Evolutionary conservation across 2,797 vertebrate genomes (phyloP).

Genomic region (Amphiprion clarkii): DNA sequence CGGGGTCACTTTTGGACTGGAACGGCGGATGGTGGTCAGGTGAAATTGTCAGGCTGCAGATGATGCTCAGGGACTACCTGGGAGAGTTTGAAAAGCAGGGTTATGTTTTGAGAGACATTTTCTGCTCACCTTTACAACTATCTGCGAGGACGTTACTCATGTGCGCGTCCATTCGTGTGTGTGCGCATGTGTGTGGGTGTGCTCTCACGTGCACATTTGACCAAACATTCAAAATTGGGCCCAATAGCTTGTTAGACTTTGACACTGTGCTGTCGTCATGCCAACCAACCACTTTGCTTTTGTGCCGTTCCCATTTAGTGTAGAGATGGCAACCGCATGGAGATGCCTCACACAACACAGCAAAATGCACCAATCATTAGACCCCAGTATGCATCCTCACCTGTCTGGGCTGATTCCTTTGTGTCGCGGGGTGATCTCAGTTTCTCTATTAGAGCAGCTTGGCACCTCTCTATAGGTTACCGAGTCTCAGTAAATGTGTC

Average conservation of each 20-base stretch:
- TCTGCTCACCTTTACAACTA: constrained; percentile 64
- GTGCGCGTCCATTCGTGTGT: constrained; percentile 24
- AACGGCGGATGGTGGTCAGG: constrained; percentile 61
- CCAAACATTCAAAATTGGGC: constrained; percentile 78
- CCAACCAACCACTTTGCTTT: constrained; percentile 75
- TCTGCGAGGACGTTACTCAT: constrained; percentile 43
- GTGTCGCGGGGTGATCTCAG: constrained; percentile 29
- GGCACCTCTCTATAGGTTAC: constrained; percentile 22
- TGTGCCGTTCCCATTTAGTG: constrained; percentile 72
- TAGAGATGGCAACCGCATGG: constrained; percentile 70
- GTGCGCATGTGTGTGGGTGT: constrained; percentile 37
- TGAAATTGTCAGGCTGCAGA: constrained; percentile 57
- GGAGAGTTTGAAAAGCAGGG: constrained; percentile 32
- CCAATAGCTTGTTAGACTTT: constrained; percentile 71
- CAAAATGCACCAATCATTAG: constrained; percentile 71
- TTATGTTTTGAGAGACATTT: constrained; percentile 59
- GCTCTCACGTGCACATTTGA: constrained; percentile 58
- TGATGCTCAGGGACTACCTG: constrained; percentile 47
- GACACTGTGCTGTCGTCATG: constrained; percentile 73
- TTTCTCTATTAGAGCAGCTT: constrained; percentile 23
- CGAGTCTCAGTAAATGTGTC: constrained; percentile 40
- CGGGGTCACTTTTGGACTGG: constrained; percentile 41
- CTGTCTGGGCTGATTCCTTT: constrained; percentile 28
- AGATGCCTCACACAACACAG: constrained; percentile 60
- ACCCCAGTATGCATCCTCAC: constrained; percentile 48